Conservation (phyloP, 1,140 invertebrate species). For the Geopemphigus sp. region DNA sequence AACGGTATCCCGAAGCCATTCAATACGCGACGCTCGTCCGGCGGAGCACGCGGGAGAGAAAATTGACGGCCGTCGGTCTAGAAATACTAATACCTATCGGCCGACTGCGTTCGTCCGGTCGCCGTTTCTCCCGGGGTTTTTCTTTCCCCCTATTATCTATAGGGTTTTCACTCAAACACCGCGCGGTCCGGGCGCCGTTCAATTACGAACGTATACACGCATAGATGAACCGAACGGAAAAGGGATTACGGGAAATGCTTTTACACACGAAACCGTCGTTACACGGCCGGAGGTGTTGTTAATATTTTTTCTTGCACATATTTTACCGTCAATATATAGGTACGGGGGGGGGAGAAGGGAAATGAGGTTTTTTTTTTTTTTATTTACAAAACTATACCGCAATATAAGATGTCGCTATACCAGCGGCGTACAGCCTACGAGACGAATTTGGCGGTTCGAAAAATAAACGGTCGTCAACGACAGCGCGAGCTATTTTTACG, state of each 20-base stretch:
- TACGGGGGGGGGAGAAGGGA: no score
- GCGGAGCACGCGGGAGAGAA: no score
- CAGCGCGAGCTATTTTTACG: neutral
- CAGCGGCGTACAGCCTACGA: neutral
- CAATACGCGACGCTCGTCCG: neutral
- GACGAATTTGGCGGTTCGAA: neutral
- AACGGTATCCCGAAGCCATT: neutral
- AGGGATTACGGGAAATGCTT: neutral
- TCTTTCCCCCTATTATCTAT: neutral
- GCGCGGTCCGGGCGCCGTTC: neutral
- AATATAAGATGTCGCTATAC: no score
- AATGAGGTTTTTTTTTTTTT: no score
- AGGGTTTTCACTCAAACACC: neutral
- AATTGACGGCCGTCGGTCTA: neutral
- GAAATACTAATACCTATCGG: neutral
- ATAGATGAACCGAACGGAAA: neutral
- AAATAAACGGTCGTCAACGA: neutral
- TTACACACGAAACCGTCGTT: neutral
- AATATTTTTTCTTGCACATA: no score
- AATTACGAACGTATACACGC: neutral
- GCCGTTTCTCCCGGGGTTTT: neutral
- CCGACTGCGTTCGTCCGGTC: neutral
- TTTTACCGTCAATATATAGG: no score
- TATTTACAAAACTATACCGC: no score
- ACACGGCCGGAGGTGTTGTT: no score